phyloP scores from a whole-genome alignment of 2,888 invertebrate species.

The Lasioglossum calceatum region DNA sequence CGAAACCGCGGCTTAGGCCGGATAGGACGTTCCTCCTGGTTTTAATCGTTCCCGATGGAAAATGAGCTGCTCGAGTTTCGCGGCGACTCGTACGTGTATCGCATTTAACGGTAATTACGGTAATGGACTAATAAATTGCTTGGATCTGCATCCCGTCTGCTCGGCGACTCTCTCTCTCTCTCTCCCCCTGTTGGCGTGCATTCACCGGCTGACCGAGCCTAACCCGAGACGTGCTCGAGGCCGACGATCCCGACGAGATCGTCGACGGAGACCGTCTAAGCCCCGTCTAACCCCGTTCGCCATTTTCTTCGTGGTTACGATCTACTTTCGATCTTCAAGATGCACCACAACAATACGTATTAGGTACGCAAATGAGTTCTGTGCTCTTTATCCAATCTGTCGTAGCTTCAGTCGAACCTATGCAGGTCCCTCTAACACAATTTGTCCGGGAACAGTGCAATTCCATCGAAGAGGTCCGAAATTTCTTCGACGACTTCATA shows the following conservation, averaged over 20 bases:
- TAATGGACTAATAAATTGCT: conserved; percentile 63
- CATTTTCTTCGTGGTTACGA: not conserved
- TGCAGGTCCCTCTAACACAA: too few relatives aligned
- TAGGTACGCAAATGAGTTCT: too few relatives aligned
- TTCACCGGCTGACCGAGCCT: conserved; percentile 6
- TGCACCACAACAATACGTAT: not conserved
- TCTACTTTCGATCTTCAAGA: not conserved
- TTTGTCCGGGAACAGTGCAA: too few relatives aligned
- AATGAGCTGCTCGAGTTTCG: conserved; percentile 40
- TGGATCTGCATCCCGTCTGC: conserved; percentile 2
- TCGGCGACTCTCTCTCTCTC: not conserved
- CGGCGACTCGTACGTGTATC: conserved; percentile 41
- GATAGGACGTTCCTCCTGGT: conserved; percentile 20
- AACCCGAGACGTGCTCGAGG: not conserved
- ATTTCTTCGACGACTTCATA: too few relatives aligned
- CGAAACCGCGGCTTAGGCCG: conserved; percentile 33
- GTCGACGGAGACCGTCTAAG: not conserved
- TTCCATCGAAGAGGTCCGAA: too few relatives aligned
- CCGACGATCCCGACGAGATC: conserved; percentile 1
- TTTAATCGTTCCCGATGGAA: conserved; percentile 54
- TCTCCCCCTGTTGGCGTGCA: not conserved
- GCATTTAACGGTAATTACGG: conserved; percentile 62
- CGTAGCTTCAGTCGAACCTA: too few relatives aligned
- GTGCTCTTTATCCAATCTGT: too few relatives aligned
- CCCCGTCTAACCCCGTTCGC: not conserved